These are phyloP conservation scores for Philereme transversata DNA, from an alignment of 2,888 invertebrate genomes.

Conservation along the genomic window DNA sequence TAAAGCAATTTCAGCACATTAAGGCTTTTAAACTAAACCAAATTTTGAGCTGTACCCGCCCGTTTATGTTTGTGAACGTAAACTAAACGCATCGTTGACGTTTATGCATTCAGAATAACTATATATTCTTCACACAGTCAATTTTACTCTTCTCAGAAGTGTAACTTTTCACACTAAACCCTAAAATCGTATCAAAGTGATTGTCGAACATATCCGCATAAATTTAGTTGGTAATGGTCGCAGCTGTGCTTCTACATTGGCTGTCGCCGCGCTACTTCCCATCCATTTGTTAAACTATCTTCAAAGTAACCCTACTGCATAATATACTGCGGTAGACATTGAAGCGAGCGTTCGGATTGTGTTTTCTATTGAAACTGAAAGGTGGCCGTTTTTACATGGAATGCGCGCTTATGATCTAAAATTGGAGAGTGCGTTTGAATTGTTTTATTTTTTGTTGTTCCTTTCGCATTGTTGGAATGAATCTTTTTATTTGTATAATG, in stretches of 20 bases:
- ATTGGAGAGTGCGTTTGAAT: slow-evolving; percentile 24
- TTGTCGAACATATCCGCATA: slow-evolving; percentile 22
- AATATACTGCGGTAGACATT: slow-evolving; percentile 66
- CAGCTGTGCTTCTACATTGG: slow-evolving; percentile 71
- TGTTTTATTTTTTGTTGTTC: slow-evolving; percentile 29
- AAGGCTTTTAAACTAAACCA: neutral
- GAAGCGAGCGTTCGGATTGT: slow-evolving; percentile 56
- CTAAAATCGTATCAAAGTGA: slow-evolving; percentile 28
- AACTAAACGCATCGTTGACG: neutral
- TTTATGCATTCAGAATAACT: neutral
- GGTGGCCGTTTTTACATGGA: slow-evolving; percentile 62
- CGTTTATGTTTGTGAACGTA: too few relatives aligned
- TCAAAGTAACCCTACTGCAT: slow-evolving; percentile 64
- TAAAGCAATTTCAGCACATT: neutral
- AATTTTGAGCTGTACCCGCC: too few relatives aligned
- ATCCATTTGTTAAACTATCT: slow-evolving; percentile 73
- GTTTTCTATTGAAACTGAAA: slow-evolving; percentile 60
- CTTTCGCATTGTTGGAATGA: slow-evolving; percentile 18
- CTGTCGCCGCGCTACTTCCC: slow-evolving; percentile 62
- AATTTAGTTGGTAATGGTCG: slow-evolving; percentile 42
- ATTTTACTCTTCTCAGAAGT: slow-evolving; percentile 11
- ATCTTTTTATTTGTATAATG: neutral
- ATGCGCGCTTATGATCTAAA: slow-evolving; percentile 38
- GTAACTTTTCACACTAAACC: slow-evolving; percentile 14
- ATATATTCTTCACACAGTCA: slow-evolving; percentile 2